A percentile compares a stretch with the other conserved stretches of the same genome.
Conservation (phyloP, 1,140 invertebrate species). For the Bombus huntii region DNA sequence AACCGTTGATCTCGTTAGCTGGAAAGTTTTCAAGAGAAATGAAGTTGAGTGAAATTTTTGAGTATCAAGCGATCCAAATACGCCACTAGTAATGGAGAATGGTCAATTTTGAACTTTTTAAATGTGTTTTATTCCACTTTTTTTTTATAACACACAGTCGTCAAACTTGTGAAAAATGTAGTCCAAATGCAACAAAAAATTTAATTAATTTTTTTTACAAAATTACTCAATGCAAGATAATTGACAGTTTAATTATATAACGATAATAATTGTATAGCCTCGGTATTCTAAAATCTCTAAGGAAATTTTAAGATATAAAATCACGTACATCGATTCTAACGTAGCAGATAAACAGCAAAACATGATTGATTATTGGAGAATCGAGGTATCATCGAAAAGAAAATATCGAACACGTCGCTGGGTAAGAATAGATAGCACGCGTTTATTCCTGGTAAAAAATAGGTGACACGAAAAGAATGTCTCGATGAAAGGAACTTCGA, state of each 20-base stretch:
- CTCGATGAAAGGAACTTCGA: background rate
- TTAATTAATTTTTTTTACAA: background rate
- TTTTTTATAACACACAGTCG: too few species aligned
- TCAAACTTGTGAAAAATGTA: too few species aligned
- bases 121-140: too few species aligned
- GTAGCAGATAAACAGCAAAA: background rate
- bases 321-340: background rate
- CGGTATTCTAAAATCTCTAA: background rate
- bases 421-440: background rate
- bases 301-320: background rate
- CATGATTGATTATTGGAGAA: background rate
- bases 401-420: background rate
- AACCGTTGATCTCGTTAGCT: too few species aligned
- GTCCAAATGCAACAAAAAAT: background rate
- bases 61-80: too few species aligned
- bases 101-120: too few species aligned
- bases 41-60: too few species aligned
- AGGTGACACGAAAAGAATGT: background rate
- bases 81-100: too few species aligned
- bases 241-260: background rate
- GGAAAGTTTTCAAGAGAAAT: too few species aligned
- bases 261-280: background rate
- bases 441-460: background rate
- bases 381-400: background rate
- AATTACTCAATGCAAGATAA: background rate